phyloP scores from a whole-genome alignment of 2,888 invertebrate species.

The Plutella xylostella region DNA sequence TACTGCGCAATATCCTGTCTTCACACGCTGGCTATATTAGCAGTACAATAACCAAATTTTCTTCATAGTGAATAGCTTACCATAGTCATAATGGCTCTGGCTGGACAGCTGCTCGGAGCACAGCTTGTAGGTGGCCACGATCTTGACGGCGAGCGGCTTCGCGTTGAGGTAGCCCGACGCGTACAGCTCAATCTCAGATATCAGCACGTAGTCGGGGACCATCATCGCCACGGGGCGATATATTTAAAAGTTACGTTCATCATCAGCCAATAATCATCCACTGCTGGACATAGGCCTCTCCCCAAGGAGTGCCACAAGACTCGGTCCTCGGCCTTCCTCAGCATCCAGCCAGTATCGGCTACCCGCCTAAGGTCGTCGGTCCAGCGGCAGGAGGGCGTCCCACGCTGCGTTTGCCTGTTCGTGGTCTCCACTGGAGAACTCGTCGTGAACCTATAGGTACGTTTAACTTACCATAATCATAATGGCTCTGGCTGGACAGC shows the following conservation, averaged over 20 bases:
- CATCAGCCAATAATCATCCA: too few species aligned
- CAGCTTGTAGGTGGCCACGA: slow-evolving; percentile 92
- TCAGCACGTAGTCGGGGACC: slow-evolving; percentile 96
- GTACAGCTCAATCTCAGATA: slow-evolving; percentile 94
- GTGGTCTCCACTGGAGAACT: too few species aligned
- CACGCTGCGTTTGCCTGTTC: too few species aligned
- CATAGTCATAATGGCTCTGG: neutral
- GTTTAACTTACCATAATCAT: slow-evolving; percentile 83
- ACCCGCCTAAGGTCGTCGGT: neutral
- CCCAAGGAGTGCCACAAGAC: too few species aligned
- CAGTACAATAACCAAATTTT: too few species aligned
- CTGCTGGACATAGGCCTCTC: too few species aligned
- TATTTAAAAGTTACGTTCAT: neutral
- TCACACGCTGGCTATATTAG: too few species aligned
- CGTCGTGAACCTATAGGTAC: neutral
- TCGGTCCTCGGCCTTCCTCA: too few species aligned
- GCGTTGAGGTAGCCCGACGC: slow-evolving; percentile 93
- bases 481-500: slow-evolving; percentile 92
- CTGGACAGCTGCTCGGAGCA: slow-evolving; percentile 86
- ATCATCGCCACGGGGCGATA: slow-evolving; percentile 96
- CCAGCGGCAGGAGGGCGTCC: too few species aligned
- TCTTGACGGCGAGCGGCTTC: slow-evolving; percentile 89
- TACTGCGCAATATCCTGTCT: too few species aligned
- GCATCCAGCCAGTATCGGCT: too few species aligned
- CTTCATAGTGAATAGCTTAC: too few species aligned